Evolutionary conservation across 2,113 vertebrate species (phyloP).

Genomic region (Strix uralensis): DNA sequence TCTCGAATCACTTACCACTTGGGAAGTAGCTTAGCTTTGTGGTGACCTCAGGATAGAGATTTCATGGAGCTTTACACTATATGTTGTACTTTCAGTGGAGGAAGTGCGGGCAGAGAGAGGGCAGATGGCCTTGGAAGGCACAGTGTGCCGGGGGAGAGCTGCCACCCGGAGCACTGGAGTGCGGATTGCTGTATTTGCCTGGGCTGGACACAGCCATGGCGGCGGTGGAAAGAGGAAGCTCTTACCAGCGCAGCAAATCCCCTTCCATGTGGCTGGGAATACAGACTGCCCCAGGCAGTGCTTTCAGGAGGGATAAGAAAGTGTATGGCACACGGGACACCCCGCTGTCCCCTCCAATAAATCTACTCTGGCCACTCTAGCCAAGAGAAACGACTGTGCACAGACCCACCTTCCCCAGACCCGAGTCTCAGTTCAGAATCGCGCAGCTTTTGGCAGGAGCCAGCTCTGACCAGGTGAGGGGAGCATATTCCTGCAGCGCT

Average conservation of each 20-base stretch:
- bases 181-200: not conserved
- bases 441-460: not conserved
- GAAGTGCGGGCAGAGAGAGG: not conserved
- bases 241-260: not conserved
- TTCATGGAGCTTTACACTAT: not conserved
- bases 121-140: not conserved
- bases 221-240: not conserved
- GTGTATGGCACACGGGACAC: not conserved
- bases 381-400: not conserved
- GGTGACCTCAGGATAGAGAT: not conserved
- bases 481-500: not conserved
- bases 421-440: not conserved
- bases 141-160: not conserved
- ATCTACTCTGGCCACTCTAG: not conserved
- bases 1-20: not conserved
- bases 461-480: not conserved
- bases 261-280: not conserved
- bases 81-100: not conserved
- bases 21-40: not conserved
- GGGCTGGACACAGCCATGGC: not conserved
- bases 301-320: not conserved
- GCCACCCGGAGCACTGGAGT: not conserved
- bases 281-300: not conserved
- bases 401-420: not conserved
- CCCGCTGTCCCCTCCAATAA: not conserved